Evolutionary conservation across 2,888 invertebrate species (phyloP), one percentile per base, ranked within the genome.

Genomic region (Carcina quercana): DNA sequence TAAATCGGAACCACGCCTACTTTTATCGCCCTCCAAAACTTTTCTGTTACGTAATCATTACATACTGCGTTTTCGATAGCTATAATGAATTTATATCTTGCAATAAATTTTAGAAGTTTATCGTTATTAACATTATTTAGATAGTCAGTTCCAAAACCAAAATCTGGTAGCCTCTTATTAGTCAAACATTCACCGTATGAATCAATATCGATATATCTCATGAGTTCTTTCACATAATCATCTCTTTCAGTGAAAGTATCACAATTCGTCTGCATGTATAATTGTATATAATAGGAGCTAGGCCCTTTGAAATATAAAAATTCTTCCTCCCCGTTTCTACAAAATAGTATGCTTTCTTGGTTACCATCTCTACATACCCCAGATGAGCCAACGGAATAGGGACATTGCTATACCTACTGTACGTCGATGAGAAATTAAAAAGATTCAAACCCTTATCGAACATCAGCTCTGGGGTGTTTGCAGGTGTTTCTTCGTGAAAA

Each of bases 41-140:
- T 95, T 65, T 95, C 95, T 0, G 94, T 94, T 3, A 95, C 87
- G 58, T 95, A 95, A 75, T 95, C 95, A 13, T 91, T 82, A 64
- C 95, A 95, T 3, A 90, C 82, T 0, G 91, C 91, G 74, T 95
- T 95, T 70, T 95, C 95, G 56, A 94, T 89, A 1, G 94, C 88
- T 41, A 95, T 74, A n/a, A 91, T 87, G 64, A 94, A 95, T 67
- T 94, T 94, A 59, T 95, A 95, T 35, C 82, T 84, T 1, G 88
- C 86, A 14, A 90, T 79, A 47, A 91, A 89, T 3, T 72, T 66
- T 31, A 91, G 65, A 47, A 92, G 86, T 12, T 87, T 80, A 7
- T 86, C 79, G 19, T 88, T 85, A 47, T 88, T 85, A 34, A 91
- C 70, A 48, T 86, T 86, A 44, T 88, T 86, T 3, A 89, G 59